Percentiles rank a stretch among this genome's conserved stretches.
Evolutionary conservation across 2,888 invertebrate genomes (phyloP).

Genomic region (Chelonus formosanus): DNA sequence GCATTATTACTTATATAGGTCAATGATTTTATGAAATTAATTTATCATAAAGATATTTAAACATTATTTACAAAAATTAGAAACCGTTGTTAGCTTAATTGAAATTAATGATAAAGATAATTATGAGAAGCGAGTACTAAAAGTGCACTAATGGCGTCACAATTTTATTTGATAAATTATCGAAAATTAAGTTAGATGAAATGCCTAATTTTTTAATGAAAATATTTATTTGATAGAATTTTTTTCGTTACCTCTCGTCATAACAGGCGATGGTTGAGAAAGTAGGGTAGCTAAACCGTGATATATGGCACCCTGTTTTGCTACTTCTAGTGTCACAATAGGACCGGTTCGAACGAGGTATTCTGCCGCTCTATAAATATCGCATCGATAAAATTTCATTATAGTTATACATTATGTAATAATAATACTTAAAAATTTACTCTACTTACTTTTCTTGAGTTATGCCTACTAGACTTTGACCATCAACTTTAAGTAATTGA

Average conservation of each 20-base stretch:
- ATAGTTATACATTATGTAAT: not conserved
- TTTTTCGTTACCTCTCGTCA: conserved; percentile 74
- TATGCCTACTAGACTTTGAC: conserved; percentile 87
- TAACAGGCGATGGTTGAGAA: conserved; percentile 88
- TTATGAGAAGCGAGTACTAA: no score
- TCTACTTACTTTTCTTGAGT: conserved; percentile 72
- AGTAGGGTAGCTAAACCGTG: conserved; percentile 94
- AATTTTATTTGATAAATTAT: no score
- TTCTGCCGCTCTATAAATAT: conserved; percentile 83
- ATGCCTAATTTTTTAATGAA: not conserved
- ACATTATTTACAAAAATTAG: no score
- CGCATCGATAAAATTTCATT: not conserved
- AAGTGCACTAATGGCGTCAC: no score
- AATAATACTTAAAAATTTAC: no score
- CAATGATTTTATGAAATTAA: no score
- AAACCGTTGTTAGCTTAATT: no score
- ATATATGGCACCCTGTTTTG: conserved; percentile 96
- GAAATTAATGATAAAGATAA: no score
- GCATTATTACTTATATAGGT: no score
- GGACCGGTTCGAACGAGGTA: conserved; percentile 94
- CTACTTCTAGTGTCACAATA: conserved; percentile 93
- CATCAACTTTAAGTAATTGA: conserved; percentile 95
- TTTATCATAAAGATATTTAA: no score
- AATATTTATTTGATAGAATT: not conserved
- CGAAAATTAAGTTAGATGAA: no score